phyloP scores from a whole-genome alignment of 2,888 invertebrate species.

The Epirrhoe tristata region DNA sequence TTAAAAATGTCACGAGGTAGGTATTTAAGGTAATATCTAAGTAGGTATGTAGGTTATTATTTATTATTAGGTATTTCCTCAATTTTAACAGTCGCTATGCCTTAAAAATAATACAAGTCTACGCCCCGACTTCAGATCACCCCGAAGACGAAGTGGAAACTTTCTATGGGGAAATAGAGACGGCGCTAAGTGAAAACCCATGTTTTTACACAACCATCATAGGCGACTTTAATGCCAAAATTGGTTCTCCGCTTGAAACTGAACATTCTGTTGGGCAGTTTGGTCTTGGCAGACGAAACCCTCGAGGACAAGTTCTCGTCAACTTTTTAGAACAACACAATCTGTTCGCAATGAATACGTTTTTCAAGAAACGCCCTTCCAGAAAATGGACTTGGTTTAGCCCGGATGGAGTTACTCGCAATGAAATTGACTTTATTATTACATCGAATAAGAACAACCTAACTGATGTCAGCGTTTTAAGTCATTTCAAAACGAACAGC shows the following conservation, averaged over 20 bases:
- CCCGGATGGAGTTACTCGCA: conserved; percentile 4
- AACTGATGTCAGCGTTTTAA: neutral
- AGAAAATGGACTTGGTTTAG: conserved; percentile 12
- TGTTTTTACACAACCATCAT: conserved; percentile 5
- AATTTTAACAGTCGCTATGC: too few relatives aligned
- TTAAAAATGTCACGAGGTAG: too few relatives aligned
- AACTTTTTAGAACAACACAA: neutral
- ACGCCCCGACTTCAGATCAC: neutral
- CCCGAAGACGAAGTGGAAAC: neutral
- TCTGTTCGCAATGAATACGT: neutral
- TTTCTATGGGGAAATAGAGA: conserved; percentile 10
- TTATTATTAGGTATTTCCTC: too few relatives aligned
- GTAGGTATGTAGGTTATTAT: too few relatives aligned
- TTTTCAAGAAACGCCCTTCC: neutral
- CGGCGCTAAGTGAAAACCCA: neutral
- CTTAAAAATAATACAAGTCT: conserved; percentile 9
- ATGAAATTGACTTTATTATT: conserved; percentile 3
- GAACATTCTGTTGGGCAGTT: conserved; percentile 1
- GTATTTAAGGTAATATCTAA: too few relatives aligned
- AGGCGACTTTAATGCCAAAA: neutral
- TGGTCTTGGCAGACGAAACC: conserved; percentile 6
- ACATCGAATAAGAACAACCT: conserved; percentile 1
- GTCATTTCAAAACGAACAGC: neutral
- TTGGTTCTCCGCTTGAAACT: neutral
- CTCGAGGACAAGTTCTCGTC: conserved; percentile 4